Conservation (phyloP, 2,113 vertebrate genomes). For the Platysternon megacephalum region DNA sequence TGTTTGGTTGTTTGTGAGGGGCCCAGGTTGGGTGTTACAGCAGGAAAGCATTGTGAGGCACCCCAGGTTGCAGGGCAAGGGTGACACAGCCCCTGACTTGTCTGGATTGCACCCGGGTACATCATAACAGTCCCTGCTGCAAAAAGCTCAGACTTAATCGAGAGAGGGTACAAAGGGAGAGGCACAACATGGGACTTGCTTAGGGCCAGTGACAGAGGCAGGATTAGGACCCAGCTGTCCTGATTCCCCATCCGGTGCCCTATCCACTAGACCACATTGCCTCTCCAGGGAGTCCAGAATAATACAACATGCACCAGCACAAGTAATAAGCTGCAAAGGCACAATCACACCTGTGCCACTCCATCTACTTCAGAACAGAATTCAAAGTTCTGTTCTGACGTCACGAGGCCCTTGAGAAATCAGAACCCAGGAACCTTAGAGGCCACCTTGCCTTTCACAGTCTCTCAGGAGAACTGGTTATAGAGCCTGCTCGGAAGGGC, state of each 20-base stretch:
- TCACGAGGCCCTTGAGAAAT: not conserved
- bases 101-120: too few species aligned
- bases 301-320: not conserved
- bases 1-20: too few species aligned
- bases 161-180: rapidly evolving
- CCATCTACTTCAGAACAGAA: not conserved
- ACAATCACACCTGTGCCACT: not conserved
- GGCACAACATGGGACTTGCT: not conserved
- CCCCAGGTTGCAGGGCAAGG: too few species aligned
- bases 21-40: too few species aligned
- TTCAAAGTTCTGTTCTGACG: not conserved
- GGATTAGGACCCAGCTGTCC: not conserved
- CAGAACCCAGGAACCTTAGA: too few species aligned
- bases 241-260: not conserved
- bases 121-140: too few species aligned
- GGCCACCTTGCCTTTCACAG: not conserved
- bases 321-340: too few species aligned
- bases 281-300: not conserved
- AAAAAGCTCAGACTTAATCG: not conserved
- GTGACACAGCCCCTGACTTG: too few species aligned
- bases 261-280: not conserved
- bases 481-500: not conserved
- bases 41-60: too few species aligned
- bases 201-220: not conserved
- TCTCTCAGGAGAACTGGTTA: not conserved